Base-by-base conservation (phyloP, 2,888 invertebrate species). In the Limenitis camilla region DNA sequence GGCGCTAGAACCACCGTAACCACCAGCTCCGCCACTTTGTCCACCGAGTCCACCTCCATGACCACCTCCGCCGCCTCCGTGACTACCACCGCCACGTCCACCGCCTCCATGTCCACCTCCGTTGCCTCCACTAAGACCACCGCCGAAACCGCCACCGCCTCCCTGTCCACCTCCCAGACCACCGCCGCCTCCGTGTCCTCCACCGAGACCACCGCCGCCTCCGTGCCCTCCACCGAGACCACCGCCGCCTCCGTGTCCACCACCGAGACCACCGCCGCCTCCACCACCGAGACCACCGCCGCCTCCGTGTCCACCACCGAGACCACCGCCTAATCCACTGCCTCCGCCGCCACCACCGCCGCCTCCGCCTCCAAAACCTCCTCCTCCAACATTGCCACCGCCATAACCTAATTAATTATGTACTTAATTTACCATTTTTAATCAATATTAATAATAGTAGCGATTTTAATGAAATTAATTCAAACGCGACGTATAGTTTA, bases 21-120 rank as follows among this genome's bases (percentile, higher is more conserved):
- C 60, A 31, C 65, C 58, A 1, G 61, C 63, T 5, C 60, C 60
- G 8, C 51, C 40, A 1, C 64, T 59, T 4, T 59, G 53, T 4
- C 59, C 56, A 3, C 53, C 50, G 10, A 8, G 59, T 6, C 69
- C 64, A 27, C 69, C 69, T n/a, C 48, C 58, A 2, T 53, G 48
- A 2, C 39, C 28, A 29, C 61, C 60, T 39, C 63, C 57, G 41
- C 63, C 55, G 40, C 62, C 54, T n/a, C 63, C 66, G 31, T 38
- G 4, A 6, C 61, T 55, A 5, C 56, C 52, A 1, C 58, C 57
- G 8, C 62, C 60, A 5, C 65, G 63, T 9, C 56, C 49, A 5
- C 58, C 54, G 5, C 53, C 53, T 6, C 66, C 61, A 28, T 71
- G 68, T 31, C 67, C 64, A 53, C 77, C 74, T 53, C 78, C 76